Evolutionary conservation across 2,888 invertebrate species (phyloP), one percentile per base, ranked within the genome.

Genomic region (Volucella zonaria): DNA sequence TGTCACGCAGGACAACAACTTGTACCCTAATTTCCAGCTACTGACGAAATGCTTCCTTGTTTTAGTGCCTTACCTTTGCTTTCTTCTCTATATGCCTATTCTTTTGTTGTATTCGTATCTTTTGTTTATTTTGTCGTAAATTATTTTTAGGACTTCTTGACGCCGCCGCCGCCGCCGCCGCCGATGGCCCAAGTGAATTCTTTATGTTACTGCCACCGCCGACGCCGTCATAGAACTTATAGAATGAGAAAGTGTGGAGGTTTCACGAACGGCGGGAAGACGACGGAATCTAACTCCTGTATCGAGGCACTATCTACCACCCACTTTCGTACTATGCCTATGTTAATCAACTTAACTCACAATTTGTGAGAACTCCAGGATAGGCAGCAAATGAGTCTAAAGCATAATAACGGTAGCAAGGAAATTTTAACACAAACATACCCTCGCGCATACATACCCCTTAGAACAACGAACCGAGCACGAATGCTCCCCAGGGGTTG

Each of bases 21-120:
- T 10, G 68, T 68, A 70, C 43, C 58, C 73, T 64, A 67, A 74
- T 78, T 83, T 75, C 15, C 62, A 78, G 49, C 56, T 73, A 68
- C 52, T 75, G 79, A 83, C 74, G 67, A 75, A 80, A 80, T 75
- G 71, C 79, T 80, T 80, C 83, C 83, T 83, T 83, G 75, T 79
- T 74, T 75, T 43, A 59, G 11, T 83, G 40, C 49, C 54, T 47
- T 58, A 11, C 18, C 31, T 18, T 47, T 56, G 62, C 23, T 43
- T 61, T 38, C 23, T 31, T 42, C 12, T 51, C 42, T 38, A 11
- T 68, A 31, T 1, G 18, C 31, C 31, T 31, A 4, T 31, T 31
- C 31, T 31, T 31, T 31, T 6, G 1, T 6, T 6, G 31, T 31
- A 2, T 31, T 31, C 6, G 31, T n/a, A n/a, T 61, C 40, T 52